Percentiles rank a stretch among this genome's conserved stretches.
These are phyloP conservation scores for Bubo scandiacus DNA, from an alignment of 2,113 vertebrate genomes.

Conservation along the genomic window DNA sequence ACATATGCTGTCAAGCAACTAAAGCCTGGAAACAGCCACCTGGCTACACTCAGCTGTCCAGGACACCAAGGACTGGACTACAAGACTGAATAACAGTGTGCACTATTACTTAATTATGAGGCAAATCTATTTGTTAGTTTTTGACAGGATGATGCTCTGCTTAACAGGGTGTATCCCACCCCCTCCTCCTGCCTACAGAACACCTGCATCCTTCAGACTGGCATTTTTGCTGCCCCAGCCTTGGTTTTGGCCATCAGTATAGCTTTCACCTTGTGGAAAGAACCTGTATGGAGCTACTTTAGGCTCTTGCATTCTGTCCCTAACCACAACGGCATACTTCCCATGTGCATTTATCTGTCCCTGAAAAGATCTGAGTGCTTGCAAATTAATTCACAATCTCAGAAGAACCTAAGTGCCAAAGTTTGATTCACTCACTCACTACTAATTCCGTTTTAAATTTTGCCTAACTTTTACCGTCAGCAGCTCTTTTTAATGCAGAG, in stretches of 20 bases:
- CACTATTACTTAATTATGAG: neutral
- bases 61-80: neutral
- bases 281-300: neutral
- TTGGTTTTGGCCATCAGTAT: neutral
- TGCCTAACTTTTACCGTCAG: neutral
- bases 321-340: neutral
- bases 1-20: neutral
- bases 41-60: neutral
- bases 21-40: neutral
- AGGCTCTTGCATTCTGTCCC: neutral
- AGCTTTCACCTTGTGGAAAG: neutral
- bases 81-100: neutral
- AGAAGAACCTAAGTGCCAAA: neutral
- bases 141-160: neutral
- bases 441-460: neutral
- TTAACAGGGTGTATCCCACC: neutral
- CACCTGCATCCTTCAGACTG: neutral
- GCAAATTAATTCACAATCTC: neutral
- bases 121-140: neutral
- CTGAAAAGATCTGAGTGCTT: neutral
- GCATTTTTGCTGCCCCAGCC: neutral
- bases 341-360: neutral
- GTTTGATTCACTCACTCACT: neutral
- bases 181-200: neutral
- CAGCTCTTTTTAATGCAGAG: neutral